Evolutionary conservation across 2,113 vertebrate genomes (phyloP).

Genomic region (Lophochroa leadbeateri): DNA sequence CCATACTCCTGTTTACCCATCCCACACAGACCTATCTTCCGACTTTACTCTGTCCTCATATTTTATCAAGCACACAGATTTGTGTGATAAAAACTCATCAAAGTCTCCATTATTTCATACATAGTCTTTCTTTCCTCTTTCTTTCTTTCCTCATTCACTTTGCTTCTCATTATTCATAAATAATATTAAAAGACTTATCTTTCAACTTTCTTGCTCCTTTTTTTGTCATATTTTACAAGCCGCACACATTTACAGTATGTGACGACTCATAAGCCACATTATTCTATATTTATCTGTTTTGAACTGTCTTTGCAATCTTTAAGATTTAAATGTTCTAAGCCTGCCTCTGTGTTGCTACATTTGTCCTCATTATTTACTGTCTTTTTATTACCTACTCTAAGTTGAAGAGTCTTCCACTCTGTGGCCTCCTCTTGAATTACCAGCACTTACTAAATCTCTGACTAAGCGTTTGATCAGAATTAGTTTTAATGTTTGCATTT

Average conservation of each 20-base stretch:
- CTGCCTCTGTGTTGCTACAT: slow-evolving; percentile 12
- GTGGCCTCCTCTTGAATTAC: slow-evolving; percentile 25
- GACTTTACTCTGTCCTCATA: slow-evolving; percentile 45
- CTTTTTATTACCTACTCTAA: slow-evolving; percentile 34
- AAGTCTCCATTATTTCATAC: slow-evolving; percentile 72
- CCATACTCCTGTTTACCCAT: slow-evolving; percentile 36
- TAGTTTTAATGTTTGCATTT: slow-evolving; percentile 38
- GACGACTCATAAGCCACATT: slow-evolving; percentile 62
- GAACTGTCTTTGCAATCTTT: slow-evolving; percentile 55
- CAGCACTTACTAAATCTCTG: slow-evolving; percentile 37
- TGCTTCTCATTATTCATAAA: slow-evolving; percentile 71
- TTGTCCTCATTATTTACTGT: slow-evolving; percentile 64
- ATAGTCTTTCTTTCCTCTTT: slow-evolving; percentile 46
- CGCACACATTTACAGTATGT: slow-evolving; percentile 40
- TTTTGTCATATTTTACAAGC: slow-evolving; percentile 70
- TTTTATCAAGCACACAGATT: slow-evolving; percentile 70
- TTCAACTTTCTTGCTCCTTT: slow-evolving; percentile 48
- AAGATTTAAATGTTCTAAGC: slow-evolving; percentile 55
- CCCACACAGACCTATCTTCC: slow-evolving; percentile 55
- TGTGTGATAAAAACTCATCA: slow-evolving; percentile 71
- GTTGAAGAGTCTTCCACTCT: slow-evolving; percentile 17
- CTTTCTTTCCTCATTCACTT: slow-evolving; percentile 44
- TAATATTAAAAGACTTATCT: slow-evolving; percentile 65
- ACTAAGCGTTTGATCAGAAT: background rate
- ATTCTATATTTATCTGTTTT: slow-evolving; percentile 63